These are phyloP conservation scores for Drosophila biarmipes DNA, from an alignment of 1,140 invertebrate species.

Conservation along the genomic window DNA sequence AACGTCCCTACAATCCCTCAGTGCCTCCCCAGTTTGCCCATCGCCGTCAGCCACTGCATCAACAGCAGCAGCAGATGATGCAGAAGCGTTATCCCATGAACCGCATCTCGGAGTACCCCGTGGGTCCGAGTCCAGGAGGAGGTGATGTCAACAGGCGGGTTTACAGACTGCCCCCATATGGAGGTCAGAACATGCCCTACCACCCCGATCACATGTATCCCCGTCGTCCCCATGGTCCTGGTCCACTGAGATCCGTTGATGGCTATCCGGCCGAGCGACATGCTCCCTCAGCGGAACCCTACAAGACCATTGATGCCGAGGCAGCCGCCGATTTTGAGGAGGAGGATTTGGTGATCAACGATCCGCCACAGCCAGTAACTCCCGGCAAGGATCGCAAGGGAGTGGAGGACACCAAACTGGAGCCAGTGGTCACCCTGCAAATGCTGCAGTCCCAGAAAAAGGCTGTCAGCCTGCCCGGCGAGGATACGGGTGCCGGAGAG, in stretches of 20 bases:
- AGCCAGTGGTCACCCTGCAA: slow-evolving; percentile 87
- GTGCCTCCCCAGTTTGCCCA: slow-evolving; percentile 80
- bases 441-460: slow-evolving; percentile 87
- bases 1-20: slow-evolving; percentile 59
- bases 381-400: slow-evolving; percentile 54
- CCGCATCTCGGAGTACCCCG: slow-evolving; percentile 59
- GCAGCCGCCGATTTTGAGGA: slow-evolving; percentile 73
- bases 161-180: slow-evolving; percentile 71
- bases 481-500: slow-evolving; percentile 73
- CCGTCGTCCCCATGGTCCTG: slow-evolving; percentile 45
- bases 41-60: slow-evolving; percentile 56
- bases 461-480: slow-evolving; percentile 48
- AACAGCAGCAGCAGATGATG: slow-evolving; percentile 47
- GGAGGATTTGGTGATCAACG: slow-evolving; percentile 80
- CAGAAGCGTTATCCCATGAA: slow-evolving; percentile 72
- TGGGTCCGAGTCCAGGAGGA: slow-evolving; percentile 39
- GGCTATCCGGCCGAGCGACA: slow-evolving; percentile 68
- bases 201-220: slow-evolving; percentile 62
- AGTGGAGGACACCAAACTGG: slow-evolving; percentile 66
- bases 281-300: slow-evolving; percentile 54
- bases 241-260: slow-evolving; percentile 49
- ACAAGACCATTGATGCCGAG: slow-evolving; percentile 59
- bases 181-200: slow-evolving; percentile 53
- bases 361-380: slow-evolving; percentile 72
- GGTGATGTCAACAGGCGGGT: slow-evolving; percentile 70